Percentiles rank a stretch among this genome's conserved stretches.
These are phyloP conservation scores for Oreochromis tanganicae DNA, from an alignment of 2,113 vertebrate species.

Conservation along the genomic window DNA sequence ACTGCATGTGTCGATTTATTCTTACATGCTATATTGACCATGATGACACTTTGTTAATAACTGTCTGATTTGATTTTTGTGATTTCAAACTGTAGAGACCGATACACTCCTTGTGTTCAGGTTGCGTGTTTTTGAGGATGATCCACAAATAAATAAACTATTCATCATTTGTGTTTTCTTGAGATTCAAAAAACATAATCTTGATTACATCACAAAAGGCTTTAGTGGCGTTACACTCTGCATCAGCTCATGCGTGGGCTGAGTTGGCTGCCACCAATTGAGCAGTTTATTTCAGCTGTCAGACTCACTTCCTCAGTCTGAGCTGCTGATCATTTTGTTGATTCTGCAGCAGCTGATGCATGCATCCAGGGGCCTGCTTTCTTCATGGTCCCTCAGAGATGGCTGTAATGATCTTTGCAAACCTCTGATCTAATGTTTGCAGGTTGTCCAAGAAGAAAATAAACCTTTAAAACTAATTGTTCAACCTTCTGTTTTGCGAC, in stretches of 20 bases:
- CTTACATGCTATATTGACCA: background rate
- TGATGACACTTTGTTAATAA: background rate
- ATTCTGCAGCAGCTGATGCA: background rate
- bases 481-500: background rate
- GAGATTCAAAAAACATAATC: background rate
- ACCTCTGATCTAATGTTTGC: background rate
- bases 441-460: background rate
- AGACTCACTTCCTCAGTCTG: background rate
- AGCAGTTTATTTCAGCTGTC: slow-evolving; percentile 43
- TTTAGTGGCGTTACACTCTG: background rate
- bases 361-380: background rate
- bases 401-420: background rate
- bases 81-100: background rate
- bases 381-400: background rate
- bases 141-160: background rate
- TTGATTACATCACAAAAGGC: background rate
- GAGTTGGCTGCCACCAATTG: background rate
- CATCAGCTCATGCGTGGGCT: background rate
- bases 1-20: background rate
- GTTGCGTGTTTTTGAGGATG: background rate
- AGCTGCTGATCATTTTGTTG: slow-evolving; percentile 22
- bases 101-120: background rate
- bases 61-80: background rate
- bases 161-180: background rate
- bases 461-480: background rate